Percentiles rank a stretch among this genome's conserved stretches.
Evolutionary conservation across 2,888 invertebrate species (phyloP).

Genomic region (Bruchidius siliquastri): DNA sequence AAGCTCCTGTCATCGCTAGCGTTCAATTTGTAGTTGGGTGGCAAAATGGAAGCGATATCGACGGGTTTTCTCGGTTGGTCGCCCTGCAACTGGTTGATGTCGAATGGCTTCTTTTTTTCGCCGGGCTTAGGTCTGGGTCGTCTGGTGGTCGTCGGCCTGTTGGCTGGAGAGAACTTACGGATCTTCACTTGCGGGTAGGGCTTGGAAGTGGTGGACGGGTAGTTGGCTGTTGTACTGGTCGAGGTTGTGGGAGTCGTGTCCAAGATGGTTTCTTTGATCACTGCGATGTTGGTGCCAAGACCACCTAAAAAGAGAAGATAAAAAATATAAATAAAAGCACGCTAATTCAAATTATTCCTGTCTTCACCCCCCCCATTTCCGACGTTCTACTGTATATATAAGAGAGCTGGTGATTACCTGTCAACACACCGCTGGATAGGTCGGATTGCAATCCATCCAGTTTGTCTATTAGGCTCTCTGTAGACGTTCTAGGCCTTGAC

Average conservation of each 20-base stretch:
- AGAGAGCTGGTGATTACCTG: conserved; percentile 45
- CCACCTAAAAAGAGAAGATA: conserved; percentile 45
- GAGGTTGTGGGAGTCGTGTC: conserved; percentile 48
- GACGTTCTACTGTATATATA: no score
- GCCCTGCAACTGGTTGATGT: conserved; percentile 34
- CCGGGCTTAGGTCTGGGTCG: conserved; percentile 21
- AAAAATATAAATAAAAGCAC: no score
- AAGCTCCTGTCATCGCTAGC: conserved; percentile 27
- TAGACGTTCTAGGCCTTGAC: conserved; percentile 52
- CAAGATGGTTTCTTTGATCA: conserved; percentile 53
- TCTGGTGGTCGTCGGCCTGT: conserved; percentile 35
- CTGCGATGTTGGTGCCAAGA: conserved; percentile 64
- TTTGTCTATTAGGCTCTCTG: conserved; percentile 83
- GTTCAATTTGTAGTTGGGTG: conserved; percentile 45
- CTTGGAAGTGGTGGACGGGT: conserved; percentile 31
- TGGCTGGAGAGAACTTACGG: conserved; percentile 57
- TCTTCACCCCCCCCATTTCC: no score
- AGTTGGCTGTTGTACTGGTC: conserved; percentile 31
- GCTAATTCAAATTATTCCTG: no score
- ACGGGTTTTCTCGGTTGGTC: conserved; percentile 33
- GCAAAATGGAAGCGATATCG: conserved; percentile 42
- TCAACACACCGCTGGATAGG: conserved; percentile 70
- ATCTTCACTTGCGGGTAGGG: conserved; percentile 61
- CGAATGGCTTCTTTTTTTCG: conserved; percentile 15
- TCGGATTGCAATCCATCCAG: conserved; percentile 81